Evolutionary conservation across 2,113 vertebrate genomes (phyloP), one percentile per base, ranked within the genome.

Genomic region (Aptenodytes patagonicus): DNA sequence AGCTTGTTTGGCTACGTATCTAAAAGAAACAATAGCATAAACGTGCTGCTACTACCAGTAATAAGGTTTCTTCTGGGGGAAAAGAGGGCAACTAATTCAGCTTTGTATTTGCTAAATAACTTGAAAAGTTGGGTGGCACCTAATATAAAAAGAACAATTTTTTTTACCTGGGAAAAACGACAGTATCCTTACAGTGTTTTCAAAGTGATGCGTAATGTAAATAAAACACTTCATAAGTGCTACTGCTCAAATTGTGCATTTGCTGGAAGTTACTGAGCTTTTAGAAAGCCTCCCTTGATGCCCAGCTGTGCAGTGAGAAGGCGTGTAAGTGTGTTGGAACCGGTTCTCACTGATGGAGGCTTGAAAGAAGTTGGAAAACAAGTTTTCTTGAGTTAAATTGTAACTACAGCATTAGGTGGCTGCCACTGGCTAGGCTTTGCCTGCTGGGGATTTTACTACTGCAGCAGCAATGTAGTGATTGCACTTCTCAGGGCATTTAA

Each of bases 361-460:
- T 25, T 24, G 34, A 60, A 85, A 51, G 73, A 46, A 73, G 62
- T 13, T 58, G 89, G 78, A 77, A 93, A 95, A 85, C 94, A 72
- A 89, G 87, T 93, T 94, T 93, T 83, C 40, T 58, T 38, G 52
- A 69, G 93, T 95, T 95, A 88, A 80, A 86, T 0, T 95, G 32
- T 95, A 95, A 95, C 89, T 76, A 6, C 12, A 10, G 31, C 29
- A 3, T 60, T 42, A 19, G 54, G 26, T 31, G 66, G 11, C 46
- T 83, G 86, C 46, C 3, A 0, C 8, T 11, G 88, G 32, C 55
- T 34, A 13, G 49, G 73, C 69, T 64, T 66, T 91, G 65, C 62
- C 34, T 22, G 29, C 17, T 0, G 5, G 40, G 68, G n/a, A 19
- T 95, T 70, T 87, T 58, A 7, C 54, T 47, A 1, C 20, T 3